Evolutionary conservation across 2,113 vertebrate genomes (phyloP).

Genomic region (Alectura lathami): DNA sequence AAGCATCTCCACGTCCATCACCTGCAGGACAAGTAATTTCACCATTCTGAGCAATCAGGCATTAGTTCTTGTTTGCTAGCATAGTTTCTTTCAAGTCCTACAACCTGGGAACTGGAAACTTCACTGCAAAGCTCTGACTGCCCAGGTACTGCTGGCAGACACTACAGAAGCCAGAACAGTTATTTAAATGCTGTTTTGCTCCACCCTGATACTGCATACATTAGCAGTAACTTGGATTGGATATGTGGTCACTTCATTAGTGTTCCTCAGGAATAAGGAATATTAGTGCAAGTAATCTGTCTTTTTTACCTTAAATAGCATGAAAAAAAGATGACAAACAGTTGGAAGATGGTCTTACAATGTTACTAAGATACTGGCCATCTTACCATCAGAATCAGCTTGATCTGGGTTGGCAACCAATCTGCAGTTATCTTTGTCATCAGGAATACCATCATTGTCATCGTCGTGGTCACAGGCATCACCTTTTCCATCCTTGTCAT

Average conservation of each 20-base stretch:
- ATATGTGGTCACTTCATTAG: not conserved
- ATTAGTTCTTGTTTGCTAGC: not conserved
- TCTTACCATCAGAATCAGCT: slow-evolving; percentile 90
- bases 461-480: slow-evolving; percentile 98
- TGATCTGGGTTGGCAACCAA: slow-evolving; percentile 93
- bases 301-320: not conserved
- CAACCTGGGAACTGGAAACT: not conserved
- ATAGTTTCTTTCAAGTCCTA: not conserved
- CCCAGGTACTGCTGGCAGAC: not conserved
- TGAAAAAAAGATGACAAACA: not conserved
- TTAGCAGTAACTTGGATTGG: not conserved
- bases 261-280: too few relatives aligned
- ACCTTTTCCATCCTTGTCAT: slow-evolving; percentile 97
- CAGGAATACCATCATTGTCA: slow-evolving; percentile 97
- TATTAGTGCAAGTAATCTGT: too few relatives aligned
- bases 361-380: not conserved
- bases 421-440: slow-evolving; percentile 96
- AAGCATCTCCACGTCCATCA: slow-evolving; percentile 94
- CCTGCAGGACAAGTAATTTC: slow-evolving; percentile 71
- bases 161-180: not conserved
- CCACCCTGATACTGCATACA: not conserved
- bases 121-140: not conserved
- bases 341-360: not conserved
- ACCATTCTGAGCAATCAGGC: not conserved
- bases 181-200: not conserved